Conservation (phyloP, 2,797 vertebrate species). For the Alca torda region DNA sequence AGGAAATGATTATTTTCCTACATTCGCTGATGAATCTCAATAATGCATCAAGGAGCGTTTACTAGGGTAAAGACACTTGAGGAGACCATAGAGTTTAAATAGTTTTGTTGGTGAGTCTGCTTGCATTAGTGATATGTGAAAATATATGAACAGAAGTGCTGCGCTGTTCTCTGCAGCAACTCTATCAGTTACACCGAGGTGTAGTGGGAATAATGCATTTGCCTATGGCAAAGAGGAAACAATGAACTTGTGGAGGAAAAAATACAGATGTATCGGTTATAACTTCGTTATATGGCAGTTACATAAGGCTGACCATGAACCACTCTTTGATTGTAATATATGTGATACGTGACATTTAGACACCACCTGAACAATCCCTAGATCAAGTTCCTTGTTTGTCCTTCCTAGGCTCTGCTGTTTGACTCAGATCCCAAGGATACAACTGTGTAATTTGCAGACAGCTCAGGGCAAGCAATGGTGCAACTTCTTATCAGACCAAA, state of each 20-base stretch:
- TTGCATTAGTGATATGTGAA: neutral
- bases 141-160: neutral
- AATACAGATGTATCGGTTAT: neutral
- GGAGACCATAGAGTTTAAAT: neutral
- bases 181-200: neutral
- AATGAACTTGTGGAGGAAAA: neutral
- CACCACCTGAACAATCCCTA: neutral
- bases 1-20: neutral
- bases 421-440: neutral
- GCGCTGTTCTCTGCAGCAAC: neutral
- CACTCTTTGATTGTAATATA: neutral
- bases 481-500: neutral
- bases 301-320: neutral
- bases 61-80: neutral
- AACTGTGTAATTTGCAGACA: neutral
- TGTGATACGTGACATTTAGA: neutral
- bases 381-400: neutral
- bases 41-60: neutral
- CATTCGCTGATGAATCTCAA: neutral
- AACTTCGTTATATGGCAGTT: neutral
- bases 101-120: neutral
- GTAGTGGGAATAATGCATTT: neutral
- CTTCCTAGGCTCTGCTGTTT: neutral
- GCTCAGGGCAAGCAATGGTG: neutral
- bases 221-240: neutral